Evolutionary conservation across 2,888 invertebrate species (phyloP), one percentile per base, ranked within the genome.

Genomic region (Troglohyphantes excavatus): DNA sequence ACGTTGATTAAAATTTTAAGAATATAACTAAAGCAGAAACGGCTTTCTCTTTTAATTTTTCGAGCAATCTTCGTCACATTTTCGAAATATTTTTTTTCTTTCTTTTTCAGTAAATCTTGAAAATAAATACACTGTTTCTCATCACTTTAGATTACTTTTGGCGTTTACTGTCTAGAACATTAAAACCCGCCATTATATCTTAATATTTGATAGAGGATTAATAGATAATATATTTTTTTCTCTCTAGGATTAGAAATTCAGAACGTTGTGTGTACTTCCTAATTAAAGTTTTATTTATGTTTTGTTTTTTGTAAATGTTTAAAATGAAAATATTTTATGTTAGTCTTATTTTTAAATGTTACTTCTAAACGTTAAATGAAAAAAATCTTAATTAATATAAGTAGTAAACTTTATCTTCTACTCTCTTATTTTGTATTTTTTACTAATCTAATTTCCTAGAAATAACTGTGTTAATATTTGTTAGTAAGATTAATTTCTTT

Each of bases 81-180:
- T n/a, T 53, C 3, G 33, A 6, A 33, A n/a, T n/a, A n/a, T n/a
- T n/a, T n/a, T n/a, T n/a, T n/a, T 33, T 33, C 23, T 46, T 72
- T 46, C 46, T 72, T 46, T 72, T 72, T 27, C 46, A 46, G 46
- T 46, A 72, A 72, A 6, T 23, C 23, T 11, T 53, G 72, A 39
- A 72, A 72, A 46, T 46, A 72, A 72, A 72, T 46, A 26, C 72
- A 5, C 27, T 72, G 72, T 53, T 11, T 46, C 13, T 23, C 72
- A 46, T 72, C 43, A 46, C 26, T 72, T 46, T 26, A 46, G 72
- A 72, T 72, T 72, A 46, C 72, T 23, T 72, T n/a, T 72, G 72
- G 39, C 72, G 17, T 23, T 46, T 17, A 23, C 27, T n/a, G 72
- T 26, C 6, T 2, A 23, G 46, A 46, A 46, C 23, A 17, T n/a